A percentile compares a stretch with the other conserved stretches of the same genome.
Conservation (phyloP, 2,113 vertebrate genomes). For the Megaceryle torquata region DNA sequence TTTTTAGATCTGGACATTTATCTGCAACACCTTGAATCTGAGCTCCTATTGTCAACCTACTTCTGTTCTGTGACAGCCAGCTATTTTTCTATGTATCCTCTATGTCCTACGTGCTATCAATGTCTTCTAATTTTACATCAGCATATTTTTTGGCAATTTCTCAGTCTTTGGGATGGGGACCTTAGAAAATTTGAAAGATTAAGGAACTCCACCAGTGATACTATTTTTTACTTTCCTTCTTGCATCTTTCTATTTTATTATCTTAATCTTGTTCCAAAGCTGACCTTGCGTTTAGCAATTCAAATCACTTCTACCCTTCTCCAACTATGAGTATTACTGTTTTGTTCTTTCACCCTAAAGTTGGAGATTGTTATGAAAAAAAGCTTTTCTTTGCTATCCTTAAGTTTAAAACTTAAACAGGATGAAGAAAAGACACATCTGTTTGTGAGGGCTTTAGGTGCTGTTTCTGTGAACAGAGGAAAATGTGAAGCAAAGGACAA, state of each 20-base stretch:
- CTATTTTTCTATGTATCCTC: not conserved
- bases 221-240: not conserved
- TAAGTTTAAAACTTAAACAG: not conserved
- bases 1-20: not conserved
- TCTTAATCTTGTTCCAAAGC: not conserved
- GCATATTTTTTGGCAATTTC: not conserved
- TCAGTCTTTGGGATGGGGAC: not conserved
- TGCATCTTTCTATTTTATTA: not conserved
- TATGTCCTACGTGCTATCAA: not conserved
- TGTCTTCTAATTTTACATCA: not conserved
- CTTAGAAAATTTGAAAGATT: not conserved
- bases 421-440: not conserved
- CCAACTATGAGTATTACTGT: not conserved
- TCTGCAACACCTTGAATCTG: not conserved
- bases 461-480: not conserved
- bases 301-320: not conserved
- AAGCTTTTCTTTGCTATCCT: not conserved
- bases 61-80: not conserved
- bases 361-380: not conserved
- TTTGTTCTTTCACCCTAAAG: not conserved
- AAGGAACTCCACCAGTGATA: not conserved
- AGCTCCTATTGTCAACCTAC: not conserved
- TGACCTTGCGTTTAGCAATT: not conserved
- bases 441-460: not conserved
- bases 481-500: not conserved